Percentiles rank a stretch among this genome's conserved stretches.
These are phyloP conservation scores for Coecobrya sp. DNA, from an alignment of 2,888 invertebrate genomes.

Conservation along the genomic window DNA sequence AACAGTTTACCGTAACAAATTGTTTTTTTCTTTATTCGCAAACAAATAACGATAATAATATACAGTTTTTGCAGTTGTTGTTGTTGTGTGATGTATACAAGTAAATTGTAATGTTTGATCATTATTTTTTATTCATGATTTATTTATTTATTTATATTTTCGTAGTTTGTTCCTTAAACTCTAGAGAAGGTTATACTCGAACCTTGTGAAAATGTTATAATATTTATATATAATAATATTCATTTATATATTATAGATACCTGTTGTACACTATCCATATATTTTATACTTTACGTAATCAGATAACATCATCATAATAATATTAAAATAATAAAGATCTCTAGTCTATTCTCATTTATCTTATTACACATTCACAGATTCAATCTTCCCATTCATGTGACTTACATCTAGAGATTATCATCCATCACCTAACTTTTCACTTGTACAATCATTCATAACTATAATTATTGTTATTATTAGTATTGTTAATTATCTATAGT, in stretches of 20 bases:
- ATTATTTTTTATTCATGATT: conserved; percentile 4
- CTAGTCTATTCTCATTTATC: conserved; percentile 11
- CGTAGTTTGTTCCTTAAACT: conserved; percentile 1
- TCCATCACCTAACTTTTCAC: too few species aligned
- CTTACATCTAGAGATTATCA: too few species aligned
- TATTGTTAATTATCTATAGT: too few species aligned
- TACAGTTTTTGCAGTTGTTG: conserved; percentile 56
- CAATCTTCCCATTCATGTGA: neutral
- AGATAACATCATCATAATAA: neutral
- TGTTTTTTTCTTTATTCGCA: conserved; percentile 72
- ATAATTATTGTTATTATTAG: too few species aligned
- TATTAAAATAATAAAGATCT: conserved; percentile 33
- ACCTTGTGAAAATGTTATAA: conserved; percentile 45
- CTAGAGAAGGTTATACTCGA: conserved; percentile 30
- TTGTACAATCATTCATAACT: neutral
- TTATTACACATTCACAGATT: conserved; percentile 34
- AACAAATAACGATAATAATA: conserved; percentile 74
- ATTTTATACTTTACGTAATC: neutral
- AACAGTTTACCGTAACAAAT: conserved; percentile 68
- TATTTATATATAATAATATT: neutral
- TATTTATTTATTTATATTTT: neutral
- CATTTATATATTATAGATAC: neutral
- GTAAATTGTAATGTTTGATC: neutral
- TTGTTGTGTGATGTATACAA: conserved; percentile 35
- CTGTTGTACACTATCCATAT: neutral